Evolutionary conservation across 2,113 vertebrate genomes (phyloP).

Genomic region (rat (Rattus norvegicus)): GRCr8 NC_086019.1:94666501-94667000

Average conservation of each 20-base stretch:
- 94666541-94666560: not conserved
- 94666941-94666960: not conserved
- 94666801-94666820: not conserved
- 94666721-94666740: not conserved
- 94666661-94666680: not conserved
- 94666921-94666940: not conserved
- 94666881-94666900: not conserved
- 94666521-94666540: not conserved
- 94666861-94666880: not conserved
- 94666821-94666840: not conserved
- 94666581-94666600: not conserved
- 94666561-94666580: not conserved
- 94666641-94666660: not conserved
- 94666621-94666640: not conserved
- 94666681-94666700: not conserved
- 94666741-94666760: not conserved
- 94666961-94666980: not conserved
- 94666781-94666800: not conserved
- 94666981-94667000: not conserved
- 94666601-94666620: not conserved
- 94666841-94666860: slow-evolving; percentile 3
- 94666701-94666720: not conserved
- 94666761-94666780: not conserved
- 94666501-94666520: not conserved
- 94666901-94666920: not conserved